Conservation (phyloP, 2,888 invertebrate species). For the Buathra laborator region DNA sequence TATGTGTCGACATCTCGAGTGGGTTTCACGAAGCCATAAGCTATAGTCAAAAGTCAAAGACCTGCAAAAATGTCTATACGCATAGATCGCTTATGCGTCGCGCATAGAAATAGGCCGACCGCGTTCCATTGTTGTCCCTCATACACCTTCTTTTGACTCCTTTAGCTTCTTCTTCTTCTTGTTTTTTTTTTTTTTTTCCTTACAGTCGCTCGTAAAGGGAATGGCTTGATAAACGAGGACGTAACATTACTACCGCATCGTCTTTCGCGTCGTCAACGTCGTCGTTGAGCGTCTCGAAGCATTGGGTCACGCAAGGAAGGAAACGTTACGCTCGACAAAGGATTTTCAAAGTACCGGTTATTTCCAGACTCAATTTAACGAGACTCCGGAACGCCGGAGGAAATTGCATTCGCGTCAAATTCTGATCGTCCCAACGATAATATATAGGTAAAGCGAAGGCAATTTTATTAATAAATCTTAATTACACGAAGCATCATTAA, state of each 20-base stretch:
- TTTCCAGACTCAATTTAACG: conserved; percentile 37
- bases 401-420: conserved; percentile 52
- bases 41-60: conserved; percentile 1
- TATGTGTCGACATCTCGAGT: not conserved
- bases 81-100: conserved; percentile 40
- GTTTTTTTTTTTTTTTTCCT: conserved; percentile 6
- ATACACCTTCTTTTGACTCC: not conserved
- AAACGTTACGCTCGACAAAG: conserved; percentile 34
- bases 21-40: not conserved
- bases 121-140: conserved; percentile 6
- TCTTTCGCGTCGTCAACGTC: conserved; percentile 22
- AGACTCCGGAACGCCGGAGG: conserved; percentile 41
- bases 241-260: conserved; percentile 34
- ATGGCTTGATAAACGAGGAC: conserved; percentile 59
- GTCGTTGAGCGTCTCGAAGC: conserved; percentile 11
- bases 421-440: conserved; percentile 21
- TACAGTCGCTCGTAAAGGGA: conserved; percentile 56
- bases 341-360: conserved; percentile 35
- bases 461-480: not conserved
- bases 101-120: conserved; percentile 38
- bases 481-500: not conserved
- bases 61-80: not conserved
- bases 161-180: conserved; percentile 13
- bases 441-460: not conserved
- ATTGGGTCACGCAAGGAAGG: conserved; percentile 55